These are phyloP conservation scores for Scaptomyza reducta DNA, from an alignment of 2,888 invertebrate species.

Conservation along the genomic window DNA sequence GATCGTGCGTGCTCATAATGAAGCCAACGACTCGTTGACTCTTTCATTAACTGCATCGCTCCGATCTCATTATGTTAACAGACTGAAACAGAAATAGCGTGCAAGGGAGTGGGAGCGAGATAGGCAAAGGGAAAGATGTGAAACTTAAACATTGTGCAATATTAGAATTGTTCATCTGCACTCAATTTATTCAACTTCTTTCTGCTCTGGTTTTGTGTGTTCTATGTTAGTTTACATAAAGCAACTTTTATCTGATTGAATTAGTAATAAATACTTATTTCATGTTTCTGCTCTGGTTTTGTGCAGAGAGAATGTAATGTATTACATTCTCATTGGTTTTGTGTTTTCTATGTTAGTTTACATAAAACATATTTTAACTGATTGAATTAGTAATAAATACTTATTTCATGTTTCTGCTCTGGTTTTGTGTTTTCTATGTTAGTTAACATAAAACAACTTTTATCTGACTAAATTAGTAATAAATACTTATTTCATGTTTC, in stretches of 20 bases:
- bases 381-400: too few relatives aligned
- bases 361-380: too few relatives aligned
- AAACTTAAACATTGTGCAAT: neutral
- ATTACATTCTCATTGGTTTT: too few relatives aligned
- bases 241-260: neutral
- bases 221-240: too few relatives aligned
- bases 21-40: constrained; percentile 70
- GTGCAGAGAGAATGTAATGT: too few relatives aligned
- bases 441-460: neutral
- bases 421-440: too few relatives aligned
- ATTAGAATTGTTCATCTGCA: neutral
- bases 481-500: neutral
- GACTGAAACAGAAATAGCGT: constrained; percentile 6
- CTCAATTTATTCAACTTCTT: too few relatives aligned
- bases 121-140: constrained; percentile 2
- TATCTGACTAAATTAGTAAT: neutral
- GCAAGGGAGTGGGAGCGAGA: constrained; percentile 6
- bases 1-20: constrained; percentile 75
- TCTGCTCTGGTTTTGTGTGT: too few relatives aligned
- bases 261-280: neutral
- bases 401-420: too few relatives aligned
- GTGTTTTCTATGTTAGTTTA: too few relatives aligned
- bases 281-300: too few relatives aligned
- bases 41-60: constrained; percentile 67
- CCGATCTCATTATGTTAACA: constrained; percentile 59